Evolutionary conservation across 2,888 invertebrate species (phyloP).

Genomic region (Dendrolimus houi): DNA sequence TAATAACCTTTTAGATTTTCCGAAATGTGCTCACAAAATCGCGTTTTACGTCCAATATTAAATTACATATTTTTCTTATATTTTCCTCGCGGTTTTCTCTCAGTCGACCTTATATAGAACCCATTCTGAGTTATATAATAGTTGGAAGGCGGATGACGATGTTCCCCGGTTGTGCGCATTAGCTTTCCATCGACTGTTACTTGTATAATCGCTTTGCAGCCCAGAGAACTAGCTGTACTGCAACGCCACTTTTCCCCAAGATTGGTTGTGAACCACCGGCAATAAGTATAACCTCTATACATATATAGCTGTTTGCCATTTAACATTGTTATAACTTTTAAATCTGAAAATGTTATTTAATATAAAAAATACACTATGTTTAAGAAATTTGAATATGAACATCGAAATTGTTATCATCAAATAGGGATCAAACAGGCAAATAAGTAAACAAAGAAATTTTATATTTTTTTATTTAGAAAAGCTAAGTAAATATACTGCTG

Average conservation of each 20-base stretch:
- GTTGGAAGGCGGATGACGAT: slow-evolving; percentile 15
- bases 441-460: too few species aligned
- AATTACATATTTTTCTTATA: too few species aligned
- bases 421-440: too few species aligned
- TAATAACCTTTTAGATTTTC: too few species aligned
- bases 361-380: too few species aligned
- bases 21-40: too few species aligned
- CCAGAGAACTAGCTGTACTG: slow-evolving; percentile 1
- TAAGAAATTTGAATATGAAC: too few species aligned
- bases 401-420: too few species aligned
- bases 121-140: slow-evolving; percentile 11
- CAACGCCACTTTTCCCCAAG: slow-evolving; percentile 16
- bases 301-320: slow-evolving; percentile 17
- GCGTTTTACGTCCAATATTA: too few species aligned
- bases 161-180: slow-evolving; percentile 7
- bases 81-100: too few species aligned
- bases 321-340: slow-evolving; percentile 13
- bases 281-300: slow-evolving; percentile 18
- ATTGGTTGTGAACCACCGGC: slow-evolving; percentile 6
- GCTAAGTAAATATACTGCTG: too few species aligned
- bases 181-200: slow-evolving; percentile 12
- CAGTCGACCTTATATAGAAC: slow-evolving; percentile 11
- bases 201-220: slow-evolving; percentile 20
- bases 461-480: too few species aligned
- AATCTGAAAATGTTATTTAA: slow-evolving; percentile 2